Percentiles rank a stretch among this genome's conserved stretches.
These are phyloP conservation scores for Clarias magur DNA, from an alignment of 2,113 vertebrate species.

Conservation along the genomic window DNA sequence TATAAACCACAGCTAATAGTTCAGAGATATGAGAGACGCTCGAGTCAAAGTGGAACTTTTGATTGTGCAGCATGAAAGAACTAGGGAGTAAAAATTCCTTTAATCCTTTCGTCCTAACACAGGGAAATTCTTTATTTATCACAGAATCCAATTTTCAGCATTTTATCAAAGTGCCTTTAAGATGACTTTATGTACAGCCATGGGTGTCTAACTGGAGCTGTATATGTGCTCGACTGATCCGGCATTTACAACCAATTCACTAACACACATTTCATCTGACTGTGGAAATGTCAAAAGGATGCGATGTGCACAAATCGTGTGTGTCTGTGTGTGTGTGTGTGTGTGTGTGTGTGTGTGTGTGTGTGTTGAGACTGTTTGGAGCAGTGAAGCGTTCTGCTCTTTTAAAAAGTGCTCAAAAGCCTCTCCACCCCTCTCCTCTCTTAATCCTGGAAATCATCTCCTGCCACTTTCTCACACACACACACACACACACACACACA, in stretches of 20 bases:
- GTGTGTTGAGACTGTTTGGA: neutral
- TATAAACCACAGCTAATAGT: neutral
- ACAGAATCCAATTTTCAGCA: neutral
- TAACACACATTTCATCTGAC: neutral
- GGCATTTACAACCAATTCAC: neutral
- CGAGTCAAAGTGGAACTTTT: no score
- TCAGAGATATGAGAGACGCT: neutral
- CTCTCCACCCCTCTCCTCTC: neutral
- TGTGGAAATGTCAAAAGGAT: neutral
- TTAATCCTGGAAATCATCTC: neutral
- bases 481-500: neutral
- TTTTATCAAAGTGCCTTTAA: neutral
- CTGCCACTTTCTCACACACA: neutral
- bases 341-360: neutral
- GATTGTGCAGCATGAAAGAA: no score
- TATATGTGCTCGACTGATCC: neutral
- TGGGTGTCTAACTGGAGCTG: neutral
- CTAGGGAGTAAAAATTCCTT: no score
- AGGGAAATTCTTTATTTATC: neutral
- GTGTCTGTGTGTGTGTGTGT: constrained; percentile 22
- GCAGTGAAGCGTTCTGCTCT: constrained; percentile 22
- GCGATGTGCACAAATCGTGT: constrained; percentile 7
- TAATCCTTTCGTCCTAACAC: no score
- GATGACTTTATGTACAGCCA: neutral
- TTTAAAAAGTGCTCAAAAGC: neutral